A percentile compares a stretch with the other conserved stretches of the same genome.
Conservation (phyloP, 2,888 invertebrate genomes). For the Panorpa germanica region DNA sequence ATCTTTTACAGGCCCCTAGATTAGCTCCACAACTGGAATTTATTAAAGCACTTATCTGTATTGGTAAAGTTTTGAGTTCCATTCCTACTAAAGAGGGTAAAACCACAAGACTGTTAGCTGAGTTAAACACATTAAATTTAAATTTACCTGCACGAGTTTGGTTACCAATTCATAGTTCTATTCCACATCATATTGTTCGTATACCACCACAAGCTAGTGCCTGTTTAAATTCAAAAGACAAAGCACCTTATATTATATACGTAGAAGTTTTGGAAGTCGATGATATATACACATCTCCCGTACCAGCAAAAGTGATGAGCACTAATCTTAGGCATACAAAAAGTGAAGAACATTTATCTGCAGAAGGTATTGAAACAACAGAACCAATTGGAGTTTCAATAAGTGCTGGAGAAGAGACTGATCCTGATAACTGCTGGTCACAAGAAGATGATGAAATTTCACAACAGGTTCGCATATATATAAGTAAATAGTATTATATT, state of each 20-base stretch:
- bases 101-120: conserved; percentile 80
- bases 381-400: conserved; percentile 12
- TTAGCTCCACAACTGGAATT: conserved; percentile 72
- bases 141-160: conserved; percentile 96
- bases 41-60: conserved; percentile 68
- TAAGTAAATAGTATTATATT: neutral
- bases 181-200: conserved; percentile 83
- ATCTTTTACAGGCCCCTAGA: conserved; percentile 46
- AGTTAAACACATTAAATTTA: conserved; percentile 81
- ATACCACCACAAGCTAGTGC: conserved; percentile 96
- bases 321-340: conserved; percentile 79
- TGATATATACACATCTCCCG: conserved; percentile 62
- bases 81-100: conserved; percentile 80
- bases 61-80: conserved; percentile 65
- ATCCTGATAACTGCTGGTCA: conserved; percentile 45
- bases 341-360: conserved; percentile 77
- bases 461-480: conserved; percentile 33
- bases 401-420: conserved; percentile 11
- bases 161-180: conserved; percentile 72
- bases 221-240: conserved; percentile 85
- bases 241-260: conserved; percentile 93
- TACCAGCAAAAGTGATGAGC: conserved; percentile 78
- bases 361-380: conserved; percentile 20
- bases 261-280: conserved; percentile 87
- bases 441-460: conserved; percentile 92